These are phyloP conservation scores for Cetoscarus ocellatus DNA, from an alignment of 2,797 vertebrate genomes.

Conservation along the genomic window DNA sequence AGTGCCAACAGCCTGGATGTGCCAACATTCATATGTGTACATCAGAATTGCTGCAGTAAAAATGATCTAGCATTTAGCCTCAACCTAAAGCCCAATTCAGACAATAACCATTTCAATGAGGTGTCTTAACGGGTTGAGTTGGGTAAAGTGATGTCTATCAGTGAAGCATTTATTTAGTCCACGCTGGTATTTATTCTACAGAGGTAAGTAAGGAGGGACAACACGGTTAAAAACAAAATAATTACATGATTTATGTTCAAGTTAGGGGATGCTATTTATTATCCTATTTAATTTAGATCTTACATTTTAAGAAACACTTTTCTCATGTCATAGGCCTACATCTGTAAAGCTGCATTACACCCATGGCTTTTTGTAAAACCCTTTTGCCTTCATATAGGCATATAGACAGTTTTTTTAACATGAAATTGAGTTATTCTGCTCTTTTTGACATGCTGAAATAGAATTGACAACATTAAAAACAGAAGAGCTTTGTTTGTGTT, in stretches of 20 bases:
- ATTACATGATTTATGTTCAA: not conserved
- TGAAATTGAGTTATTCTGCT: not conserved
- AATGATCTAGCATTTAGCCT: too few relatives aligned
- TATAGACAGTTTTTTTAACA: too few relatives aligned
- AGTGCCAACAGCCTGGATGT: too few relatives aligned
- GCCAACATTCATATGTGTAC: too few relatives aligned
- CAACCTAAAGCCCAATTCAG: too few relatives aligned
- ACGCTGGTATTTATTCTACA: constrained; percentile 15
- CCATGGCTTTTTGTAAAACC: constrained; percentile 58
- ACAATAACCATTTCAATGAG: too few relatives aligned
- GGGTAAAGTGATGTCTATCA: not conserved
- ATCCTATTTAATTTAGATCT: not conserved
- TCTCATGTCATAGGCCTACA: constrained; percentile 30
- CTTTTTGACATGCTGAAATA: not conserved
- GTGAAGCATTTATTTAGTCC: constrained; percentile 4
- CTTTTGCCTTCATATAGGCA: too few relatives aligned
- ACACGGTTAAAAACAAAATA: not conserved
- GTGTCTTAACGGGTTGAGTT: too few relatives aligned
- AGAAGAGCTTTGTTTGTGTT: not conserved
- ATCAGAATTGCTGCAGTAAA: too few relatives aligned
- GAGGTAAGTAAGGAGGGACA: constrained; percentile 70
- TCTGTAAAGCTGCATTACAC: constrained; percentile 59
- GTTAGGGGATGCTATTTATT: not conserved
- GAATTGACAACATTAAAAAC: not conserved
- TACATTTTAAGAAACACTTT: not conserved